These are phyloP conservation scores for Epinotia nisella DNA, from an alignment of 2,888 invertebrate genomes.

Conservation along the genomic window DNA sequence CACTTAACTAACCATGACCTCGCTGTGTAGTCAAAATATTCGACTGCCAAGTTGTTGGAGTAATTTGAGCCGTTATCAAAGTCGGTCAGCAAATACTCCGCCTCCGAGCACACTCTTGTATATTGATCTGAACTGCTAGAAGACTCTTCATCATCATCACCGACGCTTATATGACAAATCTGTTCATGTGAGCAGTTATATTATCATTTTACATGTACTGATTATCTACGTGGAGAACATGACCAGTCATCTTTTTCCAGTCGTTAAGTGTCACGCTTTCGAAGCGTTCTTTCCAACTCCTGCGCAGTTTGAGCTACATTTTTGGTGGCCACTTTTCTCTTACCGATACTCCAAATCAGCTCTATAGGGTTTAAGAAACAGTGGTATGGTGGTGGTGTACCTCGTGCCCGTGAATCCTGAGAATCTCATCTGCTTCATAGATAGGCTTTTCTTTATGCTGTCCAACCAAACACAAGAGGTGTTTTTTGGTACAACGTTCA, in stretches of 20 bases:
- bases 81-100: too few species aligned
- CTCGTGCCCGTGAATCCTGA: neutral
- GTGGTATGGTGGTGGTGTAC: neutral
- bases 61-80: too few species aligned
- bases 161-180: too few species aligned
- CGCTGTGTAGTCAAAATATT: neutral
- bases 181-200: too few species aligned
- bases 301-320: constrained; percentile 1
- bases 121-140: too few species aligned
- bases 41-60: neutral
- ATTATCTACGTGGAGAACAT: neutral
- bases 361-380: constrained; percentile 3
- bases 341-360: neutral
- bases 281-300: constrained; percentile 2
- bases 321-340: neutral
- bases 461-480: neutral
- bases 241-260: neutral
- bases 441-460: too few species aligned
- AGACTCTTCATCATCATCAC: too few species aligned
- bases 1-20: neutral
- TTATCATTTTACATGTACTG: neutral
- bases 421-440: too few species aligned
- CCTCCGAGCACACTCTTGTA: too few species aligned
- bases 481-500: too few species aligned
- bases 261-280: neutral